Percentiles rank a stretch among this genome's conserved stretches.
phyloP scores from a whole-genome alignment of 2,888 invertebrate species.

The Nebria salina region DNA sequence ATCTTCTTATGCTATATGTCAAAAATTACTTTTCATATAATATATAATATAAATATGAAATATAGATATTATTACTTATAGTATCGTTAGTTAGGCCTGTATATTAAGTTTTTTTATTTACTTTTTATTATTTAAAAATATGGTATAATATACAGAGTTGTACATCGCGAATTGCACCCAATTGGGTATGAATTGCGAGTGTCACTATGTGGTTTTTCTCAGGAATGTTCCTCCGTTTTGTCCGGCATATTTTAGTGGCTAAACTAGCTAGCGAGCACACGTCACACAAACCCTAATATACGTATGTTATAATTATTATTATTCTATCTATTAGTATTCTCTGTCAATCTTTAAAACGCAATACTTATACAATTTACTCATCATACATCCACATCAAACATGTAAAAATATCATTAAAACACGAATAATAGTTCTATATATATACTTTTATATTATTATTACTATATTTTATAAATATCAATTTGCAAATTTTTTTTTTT shows the following conservation, averaged over 20 bases:
- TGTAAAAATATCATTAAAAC: conserved; percentile 47
- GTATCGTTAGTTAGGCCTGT: conserved; percentile 62
- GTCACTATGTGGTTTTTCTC: conserved; percentile 13
- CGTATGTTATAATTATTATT: not conserved
- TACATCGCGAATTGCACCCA: conserved; percentile 40
- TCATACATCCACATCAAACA: conserved; percentile 44
- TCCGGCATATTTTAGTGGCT: conserved; percentile 3
- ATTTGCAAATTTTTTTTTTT: not conserved
- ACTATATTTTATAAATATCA: not conserved
- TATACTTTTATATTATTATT: conserved; percentile 6
- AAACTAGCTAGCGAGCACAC: not conserved
- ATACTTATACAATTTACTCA: conserved; percentile 7
- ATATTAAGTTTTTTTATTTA: conserved; percentile 59
- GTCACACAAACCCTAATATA: conserved; percentile 1
- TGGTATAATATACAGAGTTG: conserved; percentile 63
- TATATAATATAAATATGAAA: conserved; percentile 62
- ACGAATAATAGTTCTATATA: conserved; percentile 44
- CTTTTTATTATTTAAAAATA: conserved; percentile 58
- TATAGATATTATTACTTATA: conserved; percentile 64
- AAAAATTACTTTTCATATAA: conserved; percentile 59
- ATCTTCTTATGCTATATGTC: conserved; percentile 58
- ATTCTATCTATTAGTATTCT: conserved; percentile 1
- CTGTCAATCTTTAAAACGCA: not conserved
- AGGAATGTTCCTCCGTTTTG: conserved; percentile 18
- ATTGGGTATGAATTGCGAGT: conserved; percentile 37